Conservation (phyloP, 2,888 invertebrate genomes). For the Agrotis ipsilon region DNA sequence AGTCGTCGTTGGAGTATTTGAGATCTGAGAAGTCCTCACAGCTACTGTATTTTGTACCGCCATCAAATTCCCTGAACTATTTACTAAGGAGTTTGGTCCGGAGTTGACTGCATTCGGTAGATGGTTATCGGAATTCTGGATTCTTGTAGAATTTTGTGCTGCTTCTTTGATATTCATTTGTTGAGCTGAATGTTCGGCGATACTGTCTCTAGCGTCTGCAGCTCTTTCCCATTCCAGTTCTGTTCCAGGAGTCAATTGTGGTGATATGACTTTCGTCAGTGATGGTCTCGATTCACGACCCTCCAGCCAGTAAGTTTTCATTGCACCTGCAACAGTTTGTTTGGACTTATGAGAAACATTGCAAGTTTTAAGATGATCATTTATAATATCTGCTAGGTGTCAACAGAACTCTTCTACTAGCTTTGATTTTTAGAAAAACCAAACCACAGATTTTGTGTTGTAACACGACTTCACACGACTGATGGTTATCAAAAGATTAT, state of each 20-base stretch:
- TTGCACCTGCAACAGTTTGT: slow-evolving; percentile 90
- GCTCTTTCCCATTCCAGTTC: slow-evolving; percentile 88
- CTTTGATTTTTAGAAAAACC: not conserved
- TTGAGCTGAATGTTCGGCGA: slow-evolving; percentile 85
- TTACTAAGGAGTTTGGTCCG: slow-evolving; percentile 74
- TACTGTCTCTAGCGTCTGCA: slow-evolving; percentile 86
- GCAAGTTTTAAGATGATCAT: not conserved
- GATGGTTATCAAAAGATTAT: too few species aligned
- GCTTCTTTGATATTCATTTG: slow-evolving; percentile 79
- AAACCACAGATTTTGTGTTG: not conserved
- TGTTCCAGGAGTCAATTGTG: slow-evolving; percentile 83
- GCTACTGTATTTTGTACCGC: slow-evolving; percentile 66
- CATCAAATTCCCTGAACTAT: slow-evolving; percentile 69
- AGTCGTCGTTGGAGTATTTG: slow-evolving; percentile 65
- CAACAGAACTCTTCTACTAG: too few species aligned
- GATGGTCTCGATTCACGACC: slow-evolving; percentile 93
- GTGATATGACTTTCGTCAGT: slow-evolving; percentile 84
- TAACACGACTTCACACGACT: not conserved
- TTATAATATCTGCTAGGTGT: not conserved
- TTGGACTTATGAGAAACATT: slow-evolving; percentile 35
- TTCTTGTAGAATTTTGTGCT: slow-evolving; percentile 35
- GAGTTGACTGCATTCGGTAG: slow-evolving; percentile 76
- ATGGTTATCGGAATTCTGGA: slow-evolving; percentile 59
- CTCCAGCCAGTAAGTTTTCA: slow-evolving; percentile 97
- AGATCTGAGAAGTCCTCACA: slow-evolving; percentile 63